Evolutionary conservation across 2,797 vertebrate species (phyloP).

Genomic region (Brachyrhaphis roseni): DNA sequence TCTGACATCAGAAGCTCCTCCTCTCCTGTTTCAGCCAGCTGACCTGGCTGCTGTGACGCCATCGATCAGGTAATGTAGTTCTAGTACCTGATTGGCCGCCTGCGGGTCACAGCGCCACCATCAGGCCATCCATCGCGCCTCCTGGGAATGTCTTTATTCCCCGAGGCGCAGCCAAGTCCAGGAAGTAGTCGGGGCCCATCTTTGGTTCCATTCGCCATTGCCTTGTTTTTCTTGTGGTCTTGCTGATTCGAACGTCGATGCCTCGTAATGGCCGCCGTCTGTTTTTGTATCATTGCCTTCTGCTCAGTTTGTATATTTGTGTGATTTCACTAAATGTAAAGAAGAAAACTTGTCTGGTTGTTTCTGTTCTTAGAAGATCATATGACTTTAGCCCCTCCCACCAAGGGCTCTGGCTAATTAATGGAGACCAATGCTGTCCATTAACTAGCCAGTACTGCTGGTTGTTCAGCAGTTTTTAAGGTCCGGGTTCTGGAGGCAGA

Average conservation of each 20-base stretch:
- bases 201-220: constrained; percentile 73
- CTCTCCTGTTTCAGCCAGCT: not conserved
- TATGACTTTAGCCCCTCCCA: not conserved
- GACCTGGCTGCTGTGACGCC: not conserved
- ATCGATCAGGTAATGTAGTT: not conserved
- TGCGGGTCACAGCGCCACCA: not conserved
- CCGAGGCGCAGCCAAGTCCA: constrained; percentile 46
- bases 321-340: constrained; percentile 81
- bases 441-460: not conserved
- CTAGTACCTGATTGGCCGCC: constrained; percentile 7
- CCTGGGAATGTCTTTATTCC: constrained; percentile 33
- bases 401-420: constrained; percentile 58
- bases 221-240: constrained; percentile 70
- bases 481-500: not conserved
- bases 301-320: constrained; percentile 80
- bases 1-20: not conserved
- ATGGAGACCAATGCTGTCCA: constrained; percentile 58
- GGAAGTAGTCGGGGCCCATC: constrained; percentile 66
- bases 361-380: not conserved
- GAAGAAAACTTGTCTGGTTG: constrained; percentile 34
- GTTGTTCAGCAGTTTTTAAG: not conserved
- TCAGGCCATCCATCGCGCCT: constrained; percentile 22
- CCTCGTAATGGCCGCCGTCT: constrained; percentile 75
- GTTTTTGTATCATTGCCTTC: constrained; percentile 78
- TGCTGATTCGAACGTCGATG: constrained; percentile 65